Base-by-base conservation (phyloP, 1,140 invertebrate species). In the Drosophila ironensis region DNA sequence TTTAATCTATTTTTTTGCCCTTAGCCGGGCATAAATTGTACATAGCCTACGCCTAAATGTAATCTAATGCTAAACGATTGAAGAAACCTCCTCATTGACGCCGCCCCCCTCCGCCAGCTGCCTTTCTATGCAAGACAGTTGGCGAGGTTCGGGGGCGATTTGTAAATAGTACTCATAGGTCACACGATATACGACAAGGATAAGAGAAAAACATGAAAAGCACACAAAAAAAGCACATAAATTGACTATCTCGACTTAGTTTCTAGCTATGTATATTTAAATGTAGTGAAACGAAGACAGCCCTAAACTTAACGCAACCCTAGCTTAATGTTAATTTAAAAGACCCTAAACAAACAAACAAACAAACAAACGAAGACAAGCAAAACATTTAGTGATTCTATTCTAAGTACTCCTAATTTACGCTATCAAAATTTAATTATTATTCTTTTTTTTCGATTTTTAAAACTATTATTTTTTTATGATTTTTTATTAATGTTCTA, bases 381-480 rank as follows among this genome's bases (percentile, higher is more conserved):
- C 66, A 66, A 87, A 86, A 86, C 54, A 81, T 80, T 86, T 86
- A 86, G 81, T 86, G 81, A 86, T 86, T 87, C 60, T 86, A 86
- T 75, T 51, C 68, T 87, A 75, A 87, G 82, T 82, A 57, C 64
- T 72, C 72, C 66, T 45, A 69, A 53, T 60, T 71, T 52, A 70
- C 59, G 41, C 50, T 63, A 66, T 56, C 70, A 46, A 72, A 48
- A 56, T 33, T 48, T 45, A 16, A 45, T n/a, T n/a, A n/a, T n/a
- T n/a, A 50, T 59, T 51, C 56, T 51, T 53, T 59, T 66, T 73
- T 59, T 68, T 60, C 30, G 40, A 72, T 20, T 37, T 72, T 75
- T 61, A 52, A 54, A 45, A 45, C 59, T 72, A 66, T 77, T 69
- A 71, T 54, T 82, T 78, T 70, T 61, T 64, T 69, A 60, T 69